Evolutionary conservation across 2,113 vertebrate genomes (phyloP).

Genomic region (Leptobrachium ailaonicum): DNA sequence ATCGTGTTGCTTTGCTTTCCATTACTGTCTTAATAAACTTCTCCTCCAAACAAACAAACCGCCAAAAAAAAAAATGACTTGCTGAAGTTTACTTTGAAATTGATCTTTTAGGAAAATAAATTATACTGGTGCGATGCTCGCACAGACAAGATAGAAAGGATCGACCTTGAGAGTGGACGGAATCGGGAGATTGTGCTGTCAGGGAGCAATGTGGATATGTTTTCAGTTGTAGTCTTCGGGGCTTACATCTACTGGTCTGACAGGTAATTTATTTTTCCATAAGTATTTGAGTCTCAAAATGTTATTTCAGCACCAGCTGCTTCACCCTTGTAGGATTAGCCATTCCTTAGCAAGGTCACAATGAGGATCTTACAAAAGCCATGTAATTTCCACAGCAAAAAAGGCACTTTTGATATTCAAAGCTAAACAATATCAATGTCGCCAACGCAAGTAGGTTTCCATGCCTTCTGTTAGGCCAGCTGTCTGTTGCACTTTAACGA

Average conservation of each 20-base stretch:
- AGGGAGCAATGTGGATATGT: slow-evolving; percentile 95
- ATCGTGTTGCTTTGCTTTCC: slow-evolving; percentile 51
- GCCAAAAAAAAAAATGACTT: slow-evolving; percentile 21
- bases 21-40: slow-evolving; percentile 62
- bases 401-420: slow-evolving; percentile 60
- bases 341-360: slow-evolving; percentile 66
- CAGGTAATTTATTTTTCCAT: slow-evolving; percentile 97
- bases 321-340: slow-evolving; percentile 75
- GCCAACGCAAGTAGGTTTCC: slow-evolving; percentile 54
- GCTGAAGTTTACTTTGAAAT: slow-evolving; percentile 76
- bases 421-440: slow-evolving; percentile 56
- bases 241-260: slow-evolving; percentile 99
- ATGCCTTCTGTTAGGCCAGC: slow-evolving; percentile 52
- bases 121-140: slow-evolving; percentile 99
- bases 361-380: slow-evolving; percentile 57
- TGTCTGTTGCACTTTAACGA: slow-evolving; percentile 60
- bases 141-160: slow-evolving; percentile 98
- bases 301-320: slow-evolving; percentile 69
- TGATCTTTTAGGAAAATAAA: slow-evolving; percentile 90
- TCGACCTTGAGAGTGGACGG: slow-evolving; percentile 97
- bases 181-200: slow-evolving; percentile 94
- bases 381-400: slow-evolving; percentile 52
- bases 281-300: slow-evolving; percentile 72
- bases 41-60: slow-evolving; percentile 35
- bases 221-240: slow-evolving; percentile 96